Percentiles rank a stretch among this genome's conserved stretches.
phyloP scores from a whole-genome alignment of 2,888 invertebrate genomes.

The Troides helena region DNA sequence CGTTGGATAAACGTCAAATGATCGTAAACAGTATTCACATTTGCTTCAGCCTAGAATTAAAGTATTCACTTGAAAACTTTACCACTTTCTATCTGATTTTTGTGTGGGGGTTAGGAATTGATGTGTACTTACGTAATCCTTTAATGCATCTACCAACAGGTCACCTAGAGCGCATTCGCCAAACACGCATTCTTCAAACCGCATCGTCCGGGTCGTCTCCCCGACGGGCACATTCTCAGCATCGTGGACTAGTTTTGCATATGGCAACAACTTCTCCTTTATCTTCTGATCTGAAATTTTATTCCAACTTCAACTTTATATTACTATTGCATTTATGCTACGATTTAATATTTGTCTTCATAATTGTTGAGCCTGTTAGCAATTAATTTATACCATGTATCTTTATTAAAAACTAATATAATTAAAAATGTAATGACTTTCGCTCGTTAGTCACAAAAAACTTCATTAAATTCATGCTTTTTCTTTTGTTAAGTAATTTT shows the following conservation, averaged over 20 bases:
- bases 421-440: too few relatives aligned
- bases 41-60: slow-evolving; percentile 50
- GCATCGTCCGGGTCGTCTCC: slow-evolving; percentile 70
- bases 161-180: slow-evolving; percentile 87
- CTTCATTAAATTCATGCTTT: too few relatives aligned
- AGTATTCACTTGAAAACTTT: background rate
- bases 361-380: too few relatives aligned
- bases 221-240: slow-evolving; percentile 81
- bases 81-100: background rate
- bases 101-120: background rate
- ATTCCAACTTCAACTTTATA: background rate
- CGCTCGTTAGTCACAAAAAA: too few relatives aligned
- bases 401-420: too few relatives aligned
- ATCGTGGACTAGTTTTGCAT: slow-evolving; percentile 80
- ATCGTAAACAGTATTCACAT: slow-evolving; percentile 37
- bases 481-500: too few relatives aligned
- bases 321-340: too few relatives aligned
- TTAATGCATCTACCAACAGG: slow-evolving; percentile 83
- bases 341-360: too few relatives aligned
- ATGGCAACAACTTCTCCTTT: slow-evolving; percentile 80
- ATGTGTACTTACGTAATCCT: slow-evolving; percentile 75
- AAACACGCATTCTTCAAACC: slow-evolving; percentile 76
- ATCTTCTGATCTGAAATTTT: slow-evolving; percentile 76
- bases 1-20: slow-evolving; percentile 79
- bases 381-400: too few relatives aligned